These are phyloP conservation scores for Drosophila fulvimacula DNA, from an alignment of 2,888 invertebrate genomes.

Conservation along the genomic window DNA sequence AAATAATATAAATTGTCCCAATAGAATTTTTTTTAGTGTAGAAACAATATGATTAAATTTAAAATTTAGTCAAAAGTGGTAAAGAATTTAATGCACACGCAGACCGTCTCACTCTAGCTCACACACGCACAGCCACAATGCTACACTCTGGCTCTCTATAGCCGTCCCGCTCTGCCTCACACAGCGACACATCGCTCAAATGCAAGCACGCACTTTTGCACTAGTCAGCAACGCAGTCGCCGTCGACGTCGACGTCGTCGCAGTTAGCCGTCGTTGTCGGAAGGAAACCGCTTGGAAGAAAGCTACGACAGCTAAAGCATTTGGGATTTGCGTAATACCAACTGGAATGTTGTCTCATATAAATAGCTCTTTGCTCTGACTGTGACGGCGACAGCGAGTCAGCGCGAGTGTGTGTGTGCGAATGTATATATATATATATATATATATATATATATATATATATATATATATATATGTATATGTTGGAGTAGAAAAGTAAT, in stretches of 20 bases:
- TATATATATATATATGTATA: no score
- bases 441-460: conserved; percentile 13
- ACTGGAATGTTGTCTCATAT: conserved; percentile 81
- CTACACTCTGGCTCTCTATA: not conserved
- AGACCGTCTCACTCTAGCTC: not conserved
- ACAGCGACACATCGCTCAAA: conserved; percentile 58
- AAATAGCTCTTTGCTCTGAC: conserved; percentile 63
- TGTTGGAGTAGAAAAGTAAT: conserved; percentile 62
- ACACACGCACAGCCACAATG: conserved; percentile 13
- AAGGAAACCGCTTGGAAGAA: conserved; percentile 78
- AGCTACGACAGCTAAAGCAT: conserved; percentile 80
- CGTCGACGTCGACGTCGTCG: conserved; percentile 23
- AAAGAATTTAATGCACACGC: conserved; percentile 41
- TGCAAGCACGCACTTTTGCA: conserved; percentile 79
- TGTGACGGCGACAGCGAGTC: conserved; percentile 34
- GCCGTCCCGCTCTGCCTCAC: not conserved
- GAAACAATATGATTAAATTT: conserved; percentile 12
- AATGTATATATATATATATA: conserved; percentile 12
- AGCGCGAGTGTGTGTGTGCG: conserved; percentile 3
- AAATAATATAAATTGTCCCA: not conserved
- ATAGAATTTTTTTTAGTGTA: not conserved
- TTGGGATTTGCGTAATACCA: conserved; percentile 79
- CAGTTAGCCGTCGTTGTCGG: conserved; percentile 60
- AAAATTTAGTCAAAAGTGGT: conserved; percentile 40
- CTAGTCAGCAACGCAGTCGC: conserved; percentile 42